These are phyloP conservation scores for Psammodynastes pulverulentus DNA, from an alignment of 2,113 vertebrate genomes.

Conservation along the genomic window DNA sequence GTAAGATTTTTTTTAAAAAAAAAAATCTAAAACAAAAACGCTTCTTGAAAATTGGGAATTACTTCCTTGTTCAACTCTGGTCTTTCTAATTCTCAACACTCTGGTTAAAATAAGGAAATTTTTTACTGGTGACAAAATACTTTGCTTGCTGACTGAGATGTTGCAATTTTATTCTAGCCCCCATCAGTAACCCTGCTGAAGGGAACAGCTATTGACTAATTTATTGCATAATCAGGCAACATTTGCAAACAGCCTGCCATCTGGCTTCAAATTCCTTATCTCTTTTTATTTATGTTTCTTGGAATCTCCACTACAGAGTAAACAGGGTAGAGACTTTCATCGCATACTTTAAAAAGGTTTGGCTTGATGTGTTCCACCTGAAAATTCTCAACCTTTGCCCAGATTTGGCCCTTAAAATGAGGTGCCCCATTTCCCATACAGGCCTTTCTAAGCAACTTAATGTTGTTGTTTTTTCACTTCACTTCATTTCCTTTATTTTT, in stretches of 20 bases:
- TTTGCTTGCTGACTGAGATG: neutral
- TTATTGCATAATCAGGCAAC: neutral
- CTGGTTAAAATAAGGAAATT: neutral
- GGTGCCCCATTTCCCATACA: neutral
- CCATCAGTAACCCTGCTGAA: neutral
- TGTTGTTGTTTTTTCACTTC: neutral
- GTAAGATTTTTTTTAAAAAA: neutral
- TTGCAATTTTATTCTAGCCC: neutral
- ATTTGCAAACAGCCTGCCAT: neutral
- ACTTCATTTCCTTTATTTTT: neutral
- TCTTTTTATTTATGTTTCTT: neutral
- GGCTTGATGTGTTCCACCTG: neutral
- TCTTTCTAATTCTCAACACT: neutral
- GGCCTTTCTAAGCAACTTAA: neutral
- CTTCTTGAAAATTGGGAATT: neutral
- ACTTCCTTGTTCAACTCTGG: neutral
- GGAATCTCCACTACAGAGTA: neutral
- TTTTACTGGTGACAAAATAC: constrained; percentile 2
- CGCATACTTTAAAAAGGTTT: neutral
- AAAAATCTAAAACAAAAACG: no score
- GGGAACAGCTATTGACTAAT: neutral
- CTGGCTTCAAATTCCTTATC: neutral
- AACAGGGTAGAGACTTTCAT: neutral
- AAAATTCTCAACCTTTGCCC: neutral
- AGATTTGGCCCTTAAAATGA: neutral